Base-by-base conservation (phyloP, 2,888 invertebrate species). In the Drosophila antonietae region DNA sequence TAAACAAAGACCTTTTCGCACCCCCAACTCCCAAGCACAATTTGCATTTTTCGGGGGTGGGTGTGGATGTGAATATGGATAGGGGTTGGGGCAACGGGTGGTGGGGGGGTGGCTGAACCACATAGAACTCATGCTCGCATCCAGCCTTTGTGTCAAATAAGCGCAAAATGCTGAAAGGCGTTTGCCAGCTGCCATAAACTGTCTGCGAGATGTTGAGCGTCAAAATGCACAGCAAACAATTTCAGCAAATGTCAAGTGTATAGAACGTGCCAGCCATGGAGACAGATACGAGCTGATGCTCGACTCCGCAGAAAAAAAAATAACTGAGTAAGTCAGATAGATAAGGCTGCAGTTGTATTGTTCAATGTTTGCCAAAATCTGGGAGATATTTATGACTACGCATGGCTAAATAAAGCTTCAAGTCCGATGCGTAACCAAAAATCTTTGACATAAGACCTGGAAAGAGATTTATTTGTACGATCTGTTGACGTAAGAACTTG, bases 71-170 rank as follows among this genome's bases (percentile, higher is more conserved):
- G 28, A 28, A 28, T 28, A 5, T 28, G 28, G 28, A 6, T 28
- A 6, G 28, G 28, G 28, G 6, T 28, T 28, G 28, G 33, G 37
- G 15, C 2, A 6, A 39, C 2, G 37, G 37, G 14, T n/a, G n/a
- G 0, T 15, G 33, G 8, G 8, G 15, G 3, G 18, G n/a, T n/a
- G n/a, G 12, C 15, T 15, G 47, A 47, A 5, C 28, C 46, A 15
- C 51, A 51, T 41, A 59, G 3, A 41, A 39, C 39, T 15, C 52
- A 20, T 10, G 2, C 20, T 69, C 67, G 31, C 71, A 69, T 82
- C 78, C 23, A 85, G 83, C 73, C 79, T 75, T 85, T 85, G 77
- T 86, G 83, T 88, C 86, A 85, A 85, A 83, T 88, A 85, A 89
- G 89, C 84, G 74, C 73, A 75, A 89, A 80, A 76, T 68, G 81